Evolutionary conservation across 2,888 invertebrate species (phyloP), one percentile per base, ranked within the genome.

Genomic region (Phyto melanocephala): DNA sequence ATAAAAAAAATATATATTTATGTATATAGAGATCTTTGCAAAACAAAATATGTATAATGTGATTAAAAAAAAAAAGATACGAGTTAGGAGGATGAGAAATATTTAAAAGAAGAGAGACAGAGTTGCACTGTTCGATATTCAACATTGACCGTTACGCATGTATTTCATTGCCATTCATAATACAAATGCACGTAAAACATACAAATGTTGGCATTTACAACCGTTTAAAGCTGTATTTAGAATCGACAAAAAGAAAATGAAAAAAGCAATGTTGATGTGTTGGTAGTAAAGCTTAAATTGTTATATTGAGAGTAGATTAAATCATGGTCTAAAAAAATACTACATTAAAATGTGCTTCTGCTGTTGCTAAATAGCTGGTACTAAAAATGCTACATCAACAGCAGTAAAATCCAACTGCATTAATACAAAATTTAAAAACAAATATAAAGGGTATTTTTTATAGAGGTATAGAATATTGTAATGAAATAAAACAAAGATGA

Each of bases 101-200:
- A 35, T 6, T 24, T 33, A 22, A 37, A 35, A 40, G 33, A 47
- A 33, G 56, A 56, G 40, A 37, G 65, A 45, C 22, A 13, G 5
- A 10, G 42, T 60, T 5, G 28, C 70, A 62, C 45, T 79, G 71
- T 58, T 79, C 79, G 82, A 79, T 50, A 82, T 82, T 82, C 75
- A 75, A 45, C 45, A 83, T 42, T 80, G 67, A 77, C 83, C 80
- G 80, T 79, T 82, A 79, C 65, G 58, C 79, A 68, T 77, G 50
- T 33, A 60, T 52, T 15, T 75, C 54, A 17, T 40, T 70, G 75
- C 37, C 37, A 54, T 28, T 62, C 40, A 40, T n/a, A n/a, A n/a
- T 40, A 42, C 22, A 50, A 54, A 70, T 33, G 62, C 42, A 33
- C 5, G 42, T 58, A 58, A 58, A 22, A 72, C 58, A 72, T 35